These are phyloP conservation scores for Leptothorax acervorum DNA, from an alignment of 2,888 invertebrate species.

Conservation along the genomic window DNA sequence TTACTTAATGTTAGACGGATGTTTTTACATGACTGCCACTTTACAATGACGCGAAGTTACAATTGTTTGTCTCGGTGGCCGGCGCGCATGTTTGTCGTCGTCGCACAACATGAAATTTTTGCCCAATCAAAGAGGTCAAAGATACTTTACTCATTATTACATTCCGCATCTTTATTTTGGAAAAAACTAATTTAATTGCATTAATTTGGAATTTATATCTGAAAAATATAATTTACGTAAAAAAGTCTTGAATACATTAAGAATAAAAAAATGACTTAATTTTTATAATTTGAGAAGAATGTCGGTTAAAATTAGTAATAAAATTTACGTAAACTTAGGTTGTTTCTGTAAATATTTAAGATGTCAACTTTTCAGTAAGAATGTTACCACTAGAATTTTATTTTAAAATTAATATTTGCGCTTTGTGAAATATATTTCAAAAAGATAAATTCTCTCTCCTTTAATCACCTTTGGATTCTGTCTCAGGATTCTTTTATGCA, in stretches of 20 bases:
- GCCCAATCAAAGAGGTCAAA: conserved; percentile 21
- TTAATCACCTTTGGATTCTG: background rate
- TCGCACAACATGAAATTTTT: conserved; percentile 25
- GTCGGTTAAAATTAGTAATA: background rate
- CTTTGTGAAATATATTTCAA: background rate
- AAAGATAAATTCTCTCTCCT: background rate
- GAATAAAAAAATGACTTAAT: background rate
- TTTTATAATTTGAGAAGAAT: background rate
- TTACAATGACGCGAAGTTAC: conserved; percentile 44
- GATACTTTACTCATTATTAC: background rate
- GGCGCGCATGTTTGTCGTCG: conserved; percentile 43
- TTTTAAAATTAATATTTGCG: background rate
- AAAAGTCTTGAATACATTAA: background rate
- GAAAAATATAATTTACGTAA: background rate
- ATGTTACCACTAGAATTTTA: background rate
- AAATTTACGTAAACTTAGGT: background rate
- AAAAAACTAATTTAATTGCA: background rate
- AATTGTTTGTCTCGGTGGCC: conserved; percentile 32
- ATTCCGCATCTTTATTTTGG: background rate
- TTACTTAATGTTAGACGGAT: conserved; percentile 57
- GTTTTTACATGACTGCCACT: conserved; percentile 60
- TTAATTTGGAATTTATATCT: background rate
- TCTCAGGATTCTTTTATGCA: background rate
- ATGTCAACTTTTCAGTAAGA: background rate
- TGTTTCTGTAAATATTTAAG: background rate